Conservation (phyloP, 2,797 vertebrate genomes). For the Poeciliopsis paucimaculata region DNA sequence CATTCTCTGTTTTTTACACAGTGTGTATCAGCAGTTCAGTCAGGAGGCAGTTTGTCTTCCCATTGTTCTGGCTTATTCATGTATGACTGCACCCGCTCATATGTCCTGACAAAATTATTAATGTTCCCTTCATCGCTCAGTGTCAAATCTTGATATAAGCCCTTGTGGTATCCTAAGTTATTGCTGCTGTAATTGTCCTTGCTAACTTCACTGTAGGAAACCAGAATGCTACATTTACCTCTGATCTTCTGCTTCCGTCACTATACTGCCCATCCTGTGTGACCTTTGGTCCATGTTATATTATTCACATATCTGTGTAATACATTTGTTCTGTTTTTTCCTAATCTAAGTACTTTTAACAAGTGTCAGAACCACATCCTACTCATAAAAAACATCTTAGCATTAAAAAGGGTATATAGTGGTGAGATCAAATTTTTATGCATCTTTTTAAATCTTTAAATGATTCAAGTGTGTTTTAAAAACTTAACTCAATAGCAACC, state of each 20-base stretch:
- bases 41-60: background rate
- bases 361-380: background rate
- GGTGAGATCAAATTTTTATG: background rate
- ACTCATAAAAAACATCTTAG: background rate
- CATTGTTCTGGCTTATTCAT: background rate
- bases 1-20: background rate
- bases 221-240: background rate
- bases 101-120: background rate
- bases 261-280: background rate
- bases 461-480: background rate
- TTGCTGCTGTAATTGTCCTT: background rate
- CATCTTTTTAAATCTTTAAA: background rate
- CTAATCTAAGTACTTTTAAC: background rate
- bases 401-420: background rate
- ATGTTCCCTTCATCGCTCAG: background rate
- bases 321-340: background rate
- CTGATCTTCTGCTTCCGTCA: background rate
- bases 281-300: background rate
- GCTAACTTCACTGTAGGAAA: background rate
- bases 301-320: background rate
- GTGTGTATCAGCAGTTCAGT: background rate
- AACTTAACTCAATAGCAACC: background rate
- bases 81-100: background rate
- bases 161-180: background rate
- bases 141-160: background rate